These are phyloP conservation scores for Haliclona indistincta DNA, from an alignment of 37 sponge, comb jelly and placozoan species.

Conservation along the genomic window DNA sequence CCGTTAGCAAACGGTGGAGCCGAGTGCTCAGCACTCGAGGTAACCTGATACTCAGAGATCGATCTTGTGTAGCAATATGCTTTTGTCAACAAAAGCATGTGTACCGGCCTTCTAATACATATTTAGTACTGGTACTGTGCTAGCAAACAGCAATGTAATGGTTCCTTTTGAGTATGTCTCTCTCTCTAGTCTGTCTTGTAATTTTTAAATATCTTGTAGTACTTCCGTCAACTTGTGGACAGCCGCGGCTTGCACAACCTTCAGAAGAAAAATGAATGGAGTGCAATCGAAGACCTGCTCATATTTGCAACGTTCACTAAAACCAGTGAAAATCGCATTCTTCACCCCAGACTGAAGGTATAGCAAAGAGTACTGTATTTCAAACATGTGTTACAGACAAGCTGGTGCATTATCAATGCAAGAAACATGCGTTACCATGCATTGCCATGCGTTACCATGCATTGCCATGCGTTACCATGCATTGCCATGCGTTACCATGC, in stretches of 20 bases:
- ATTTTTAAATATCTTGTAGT: conserved; percentile 29
- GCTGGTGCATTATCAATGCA: too few species aligned
- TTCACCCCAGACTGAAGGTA: background rate
- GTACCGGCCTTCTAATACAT: background rate
- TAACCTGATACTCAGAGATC: too few species aligned
- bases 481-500: too few species aligned
- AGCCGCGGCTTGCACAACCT: conserved; percentile 69
- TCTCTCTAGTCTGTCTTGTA: background rate
- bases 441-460: too few species aligned
- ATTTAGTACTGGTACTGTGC: background rate
- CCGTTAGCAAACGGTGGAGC: too few species aligned
- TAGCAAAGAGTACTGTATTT: too few species aligned
- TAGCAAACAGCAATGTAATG: background rate
- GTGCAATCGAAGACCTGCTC: conserved; percentile 71
- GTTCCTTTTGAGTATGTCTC: background rate
- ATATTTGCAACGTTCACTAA: conserved; percentile 48
- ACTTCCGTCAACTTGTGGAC: conserved; percentile 81
- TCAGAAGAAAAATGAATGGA: conserved; percentile 64
- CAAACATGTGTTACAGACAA: too few species aligned
- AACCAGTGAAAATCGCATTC: background rate
- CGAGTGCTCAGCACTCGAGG: too few species aligned
- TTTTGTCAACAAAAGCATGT: too few species aligned
- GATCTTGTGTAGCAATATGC: too few species aligned
- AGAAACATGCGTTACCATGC: too few species aligned
- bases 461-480: too few species aligned